Evolutionary conservation across 1,140 invertebrate species (phyloP), one percentile per base, ranked within the genome.

Genomic region (Lucilia sericata): DNA sequence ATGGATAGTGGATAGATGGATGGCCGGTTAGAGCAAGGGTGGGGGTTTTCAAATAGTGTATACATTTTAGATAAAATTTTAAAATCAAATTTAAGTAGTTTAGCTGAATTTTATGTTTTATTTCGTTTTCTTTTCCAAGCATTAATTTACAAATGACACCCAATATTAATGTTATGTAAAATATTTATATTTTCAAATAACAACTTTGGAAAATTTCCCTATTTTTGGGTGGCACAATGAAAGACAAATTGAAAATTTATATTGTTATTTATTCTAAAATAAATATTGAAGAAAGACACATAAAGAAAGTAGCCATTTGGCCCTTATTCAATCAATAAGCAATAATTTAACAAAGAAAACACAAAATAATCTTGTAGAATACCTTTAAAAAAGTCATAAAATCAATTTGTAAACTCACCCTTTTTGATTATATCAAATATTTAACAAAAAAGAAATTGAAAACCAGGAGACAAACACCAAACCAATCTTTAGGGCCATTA

Each of bases 341-440:
- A 75, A 34, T 14, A 75, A 75, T 13, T 10, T 9, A 75, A 30
- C 13, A 75, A 75, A 75, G 25, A 30, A 12, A 17, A 76, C n/a
- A 42, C 42, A 42, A 42, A 42, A 42, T 42, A 42, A 42, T 42
- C 42, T 42, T 42, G 42, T 42, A 21, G 74, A 7, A 42, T 21
- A 75, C 74, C 30, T 14, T 42, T 30, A 76, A 55, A 42, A 14
- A 36, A 5, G 42, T 21, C 17, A 80, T 80, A 19, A 80, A 80
- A 80, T 80, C 76, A 49, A 80, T 80, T 80, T 80, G 76, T 80
- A 19, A 49, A 80, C 47, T 21, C 76, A 80, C 42, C 76, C 76
- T 80, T 80, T 60, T 14, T 60, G 51, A 14, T 14, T 12, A 60
- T 60, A 17, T 60, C 51, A 60, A 30, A 60, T 17, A 60, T 14